Evolutionary conservation across 1,140 invertebrate species (phyloP).

Genomic region (roundworm (Caenorhabditis elegans)): WBcel235 BX284606.5:15686501-15687000

Average conservation of each 20-base stretch:
- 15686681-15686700: constrained; percentile 26
- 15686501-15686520: neutral
- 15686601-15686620: neutral
- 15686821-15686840: neutral
- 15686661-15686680: constrained; percentile 2
- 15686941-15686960: neutral
- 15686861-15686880: neutral
- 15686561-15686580: neutral
- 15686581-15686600: constrained; percentile 23
- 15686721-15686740: constrained; percentile 6
- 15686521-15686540: neutral
- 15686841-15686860: neutral
- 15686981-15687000: neutral
- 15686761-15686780: constrained; percentile 1
- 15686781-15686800: neutral
- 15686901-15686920: neutral
- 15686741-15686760: constrained; percentile 35
- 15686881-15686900: neutral
- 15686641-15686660: neutral
- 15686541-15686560: constrained; percentile 1
- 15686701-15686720: neutral
- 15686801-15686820: neutral
- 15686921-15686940: neutral
- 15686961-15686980: constrained; percentile 9
- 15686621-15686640: constrained; percentile 9